Conservation (phyloP, 2,113 vertebrate species). For the Campylomormyrus numenius region DNA sequence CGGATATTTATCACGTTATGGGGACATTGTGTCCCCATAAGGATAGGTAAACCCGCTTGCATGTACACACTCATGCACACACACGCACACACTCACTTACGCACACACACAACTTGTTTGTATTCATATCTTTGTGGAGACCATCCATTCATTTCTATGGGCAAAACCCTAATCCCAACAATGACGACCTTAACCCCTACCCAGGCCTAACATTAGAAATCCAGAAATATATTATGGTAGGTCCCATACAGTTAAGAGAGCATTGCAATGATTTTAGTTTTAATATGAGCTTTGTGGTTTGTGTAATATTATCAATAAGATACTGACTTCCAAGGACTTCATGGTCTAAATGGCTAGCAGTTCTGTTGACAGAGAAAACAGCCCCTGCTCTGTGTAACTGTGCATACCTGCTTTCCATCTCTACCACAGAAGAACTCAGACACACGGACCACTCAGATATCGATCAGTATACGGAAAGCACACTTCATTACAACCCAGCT, state of each 20-base stretch:
- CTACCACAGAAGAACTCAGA: neutral
- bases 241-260: too few relatives aligned
- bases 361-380: neutral
- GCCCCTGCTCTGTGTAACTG: neutral
- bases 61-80: neutral
- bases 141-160: neutral
- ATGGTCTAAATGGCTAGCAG: neutral
- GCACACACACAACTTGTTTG: neutral
- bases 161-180: neutral
- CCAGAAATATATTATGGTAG: too few relatives aligned
- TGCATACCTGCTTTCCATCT: neutral
- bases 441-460: slow-evolving; percentile 29
- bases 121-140: neutral
- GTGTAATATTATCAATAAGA: neutral
- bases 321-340: neutral
- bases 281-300: neutral
- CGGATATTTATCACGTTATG: too few relatives aligned
- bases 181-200: neutral
- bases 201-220: neutral
- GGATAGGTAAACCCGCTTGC: too few relatives aligned
- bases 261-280: neutral
- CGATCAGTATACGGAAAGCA: slow-evolving; percentile 57
- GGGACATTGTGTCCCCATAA: too few relatives aligned
- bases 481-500: slow-evolving; percentile 56
- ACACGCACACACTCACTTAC: too few relatives aligned